Evolutionary conservation across 2,888 invertebrate genomes (phyloP).

Genomic region (Lypha dubia): DNA sequence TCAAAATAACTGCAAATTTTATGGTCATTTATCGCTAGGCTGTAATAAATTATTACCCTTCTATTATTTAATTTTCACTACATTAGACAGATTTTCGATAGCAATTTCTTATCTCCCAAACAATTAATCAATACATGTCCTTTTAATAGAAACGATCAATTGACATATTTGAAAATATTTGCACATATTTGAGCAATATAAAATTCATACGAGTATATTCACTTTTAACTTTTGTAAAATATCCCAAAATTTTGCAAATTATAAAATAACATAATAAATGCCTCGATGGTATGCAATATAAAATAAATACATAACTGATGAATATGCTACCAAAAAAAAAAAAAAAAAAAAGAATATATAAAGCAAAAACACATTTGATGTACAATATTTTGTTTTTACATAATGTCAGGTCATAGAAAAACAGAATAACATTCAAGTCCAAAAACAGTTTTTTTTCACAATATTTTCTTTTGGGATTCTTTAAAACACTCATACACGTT

Average conservation of each 20-base stretch:
- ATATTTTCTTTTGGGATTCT: background rate
- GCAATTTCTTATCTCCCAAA: background rate
- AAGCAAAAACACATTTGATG: too few species aligned
- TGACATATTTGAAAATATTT: slow-evolving; percentile 52
- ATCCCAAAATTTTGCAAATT: slow-evolving; percentile 70
- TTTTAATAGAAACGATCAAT: background rate
- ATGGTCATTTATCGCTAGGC: background rate
- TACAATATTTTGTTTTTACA: too few species aligned
- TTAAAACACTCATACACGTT: background rate
- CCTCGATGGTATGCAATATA: slow-evolving; percentile 52
- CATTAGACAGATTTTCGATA: background rate
- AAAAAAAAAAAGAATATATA: slow-evolving; percentile 16
- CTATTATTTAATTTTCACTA: background rate
- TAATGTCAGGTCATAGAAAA: slow-evolving; percentile 41
- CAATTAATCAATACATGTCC: slow-evolving; percentile 33
- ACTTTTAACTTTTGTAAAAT: background rate
- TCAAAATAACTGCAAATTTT: background rate
- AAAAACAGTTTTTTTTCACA: background rate
- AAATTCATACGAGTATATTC: slow-evolving; percentile 6
- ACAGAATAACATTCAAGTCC: slow-evolving; percentile 13
- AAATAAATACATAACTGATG: slow-evolving; percentile 24
- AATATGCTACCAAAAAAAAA: background rate
- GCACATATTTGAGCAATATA: background rate
- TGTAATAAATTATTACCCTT: slow-evolving; percentile 3
- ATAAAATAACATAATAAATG: slow-evolving; percentile 64